These are phyloP conservation scores for Lophotriccus pileatus DNA, from an alignment of 2,797 vertebrate genomes.

Conservation along the genomic window DNA sequence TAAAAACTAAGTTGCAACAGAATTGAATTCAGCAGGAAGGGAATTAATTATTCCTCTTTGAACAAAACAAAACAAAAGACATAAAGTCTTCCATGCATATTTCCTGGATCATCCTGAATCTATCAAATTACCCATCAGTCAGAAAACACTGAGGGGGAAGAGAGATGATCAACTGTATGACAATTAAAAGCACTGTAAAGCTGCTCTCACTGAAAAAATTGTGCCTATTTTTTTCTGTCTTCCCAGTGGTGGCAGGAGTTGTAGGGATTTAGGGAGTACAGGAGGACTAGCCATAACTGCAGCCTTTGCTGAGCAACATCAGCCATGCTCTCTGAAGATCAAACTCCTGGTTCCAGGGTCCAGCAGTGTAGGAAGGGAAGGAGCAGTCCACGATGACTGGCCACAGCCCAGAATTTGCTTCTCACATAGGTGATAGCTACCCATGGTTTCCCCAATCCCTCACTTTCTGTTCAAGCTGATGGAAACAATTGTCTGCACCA, in stretches of 20 bases:
- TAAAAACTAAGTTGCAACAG: slow-evolving; percentile 44
- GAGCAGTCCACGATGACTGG: background rate
- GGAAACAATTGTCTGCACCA: background rate
- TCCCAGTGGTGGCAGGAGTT: background rate
- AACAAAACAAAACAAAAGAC: slow-evolving; percentile 29
- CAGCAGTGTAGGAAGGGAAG: fast-evolving
- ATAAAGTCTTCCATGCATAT: background rate
- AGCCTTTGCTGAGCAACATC: background rate
- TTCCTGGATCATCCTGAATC: slow-evolving; percentile 26
- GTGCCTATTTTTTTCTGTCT: background rate
- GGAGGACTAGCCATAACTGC: background rate
- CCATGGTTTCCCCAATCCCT: background rate
- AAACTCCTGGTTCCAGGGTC: background rate
- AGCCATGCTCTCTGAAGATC: background rate
- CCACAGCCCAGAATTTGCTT: background rate
- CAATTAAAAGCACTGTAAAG: background rate
- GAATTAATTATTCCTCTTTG: slow-evolving; percentile 38
- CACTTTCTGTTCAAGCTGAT: background rate
- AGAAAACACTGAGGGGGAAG: background rate
- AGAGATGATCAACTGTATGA: background rate
- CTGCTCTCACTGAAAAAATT: background rate
- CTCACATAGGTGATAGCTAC: background rate
- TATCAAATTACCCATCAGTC: background rate
- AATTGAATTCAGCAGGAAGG: background rate
- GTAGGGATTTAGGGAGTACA: background rate